Conservation (phyloP, 53 echinoderm and acorn worm species). For the Hippasteria phrygiana region DNA sequence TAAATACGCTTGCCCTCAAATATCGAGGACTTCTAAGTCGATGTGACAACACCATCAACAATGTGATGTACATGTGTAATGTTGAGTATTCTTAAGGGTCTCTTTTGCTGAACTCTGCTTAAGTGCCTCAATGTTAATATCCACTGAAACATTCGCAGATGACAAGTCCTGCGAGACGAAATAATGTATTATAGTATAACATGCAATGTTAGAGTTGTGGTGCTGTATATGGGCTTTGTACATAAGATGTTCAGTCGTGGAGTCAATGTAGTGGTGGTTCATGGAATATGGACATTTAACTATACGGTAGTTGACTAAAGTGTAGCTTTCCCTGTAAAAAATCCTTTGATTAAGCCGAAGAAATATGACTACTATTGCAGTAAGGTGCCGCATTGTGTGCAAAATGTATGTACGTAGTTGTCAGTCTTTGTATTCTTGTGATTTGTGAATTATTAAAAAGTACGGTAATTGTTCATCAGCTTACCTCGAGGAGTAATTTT, state of each 20-base stretch:
- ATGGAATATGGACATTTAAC: background rate
- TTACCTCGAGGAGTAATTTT: too few species aligned
- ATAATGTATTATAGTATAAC: background rate
- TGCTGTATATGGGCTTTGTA: conserved; percentile 16
- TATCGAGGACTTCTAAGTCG: too few species aligned
- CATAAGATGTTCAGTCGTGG: background rate
- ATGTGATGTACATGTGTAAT: too few species aligned
- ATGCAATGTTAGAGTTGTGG: background rate
- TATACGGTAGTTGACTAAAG: background rate
- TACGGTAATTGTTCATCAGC: too few species aligned
- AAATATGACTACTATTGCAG: background rate
- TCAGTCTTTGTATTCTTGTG: conserved; percentile 21
- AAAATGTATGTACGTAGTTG: conserved; percentile 14
- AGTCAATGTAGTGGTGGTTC: background rate
- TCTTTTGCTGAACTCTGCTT: too few species aligned
- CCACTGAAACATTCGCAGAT: too few species aligned
- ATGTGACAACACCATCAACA: too few species aligned
- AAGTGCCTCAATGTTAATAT: too few species aligned
- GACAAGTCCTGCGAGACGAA: too few species aligned
- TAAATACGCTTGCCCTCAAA: too few species aligned
- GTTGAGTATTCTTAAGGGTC: too few species aligned
- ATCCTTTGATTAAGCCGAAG: background rate
- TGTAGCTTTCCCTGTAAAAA: background rate
- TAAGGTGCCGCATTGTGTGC: conserved; percentile 58
- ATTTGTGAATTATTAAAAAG: conserved; percentile 8